These are phyloP conservation scores for Drosophila trapezifrons DNA, from an alignment of 1,140 invertebrate genomes.

Conservation along the genomic window DNA sequence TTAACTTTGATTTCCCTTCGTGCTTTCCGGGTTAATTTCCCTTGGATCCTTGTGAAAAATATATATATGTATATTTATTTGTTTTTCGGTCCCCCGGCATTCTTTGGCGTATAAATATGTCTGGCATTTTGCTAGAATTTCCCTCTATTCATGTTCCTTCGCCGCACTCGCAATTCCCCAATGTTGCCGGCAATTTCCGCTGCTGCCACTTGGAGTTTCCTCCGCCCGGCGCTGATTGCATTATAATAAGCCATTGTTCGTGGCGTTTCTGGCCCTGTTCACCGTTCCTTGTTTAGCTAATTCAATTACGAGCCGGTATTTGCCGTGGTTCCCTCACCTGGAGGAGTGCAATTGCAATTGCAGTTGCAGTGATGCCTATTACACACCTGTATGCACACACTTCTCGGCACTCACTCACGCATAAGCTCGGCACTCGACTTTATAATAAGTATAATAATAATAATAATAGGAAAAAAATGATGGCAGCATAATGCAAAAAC, in stretches of 20 bases:
- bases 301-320: slow-evolving; percentile 68
- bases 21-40: neutral
- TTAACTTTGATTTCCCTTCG: neutral
- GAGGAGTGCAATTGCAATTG: slow-evolving; percentile 23
- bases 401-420: slow-evolving; percentile 55
- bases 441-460: slow-evolving; percentile 55
- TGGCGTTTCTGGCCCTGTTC: slow-evolving; percentile 44
- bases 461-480: slow-evolving; percentile 33
- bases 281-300: slow-evolving; percentile 63
- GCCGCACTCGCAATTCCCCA: slow-evolving; percentile 9
- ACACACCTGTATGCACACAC: slow-evolving; percentile 33
- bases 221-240: slow-evolving; percentile 30
- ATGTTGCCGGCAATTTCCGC: slow-evolving; percentile 14
- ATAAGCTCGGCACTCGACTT: slow-evolving; percentile 30
- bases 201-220: slow-evolving; percentile 6
- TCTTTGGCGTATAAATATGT: slow-evolving; percentile 3
- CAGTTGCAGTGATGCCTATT: slow-evolving; percentile 41
- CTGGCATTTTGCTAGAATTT: neutral
- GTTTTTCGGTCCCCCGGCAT: neutral
- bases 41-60: neutral
- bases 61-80: slow-evolving; percentile 1
- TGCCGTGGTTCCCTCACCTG: slow-evolving; percentile 12
- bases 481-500: slow-evolving; percentile 59
- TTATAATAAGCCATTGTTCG: slow-evolving; percentile 76
- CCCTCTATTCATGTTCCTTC: neutral